phyloP scores from a whole-genome alignment of 2,888 invertebrate genomes.

The Steromphala cineraria region DNA sequence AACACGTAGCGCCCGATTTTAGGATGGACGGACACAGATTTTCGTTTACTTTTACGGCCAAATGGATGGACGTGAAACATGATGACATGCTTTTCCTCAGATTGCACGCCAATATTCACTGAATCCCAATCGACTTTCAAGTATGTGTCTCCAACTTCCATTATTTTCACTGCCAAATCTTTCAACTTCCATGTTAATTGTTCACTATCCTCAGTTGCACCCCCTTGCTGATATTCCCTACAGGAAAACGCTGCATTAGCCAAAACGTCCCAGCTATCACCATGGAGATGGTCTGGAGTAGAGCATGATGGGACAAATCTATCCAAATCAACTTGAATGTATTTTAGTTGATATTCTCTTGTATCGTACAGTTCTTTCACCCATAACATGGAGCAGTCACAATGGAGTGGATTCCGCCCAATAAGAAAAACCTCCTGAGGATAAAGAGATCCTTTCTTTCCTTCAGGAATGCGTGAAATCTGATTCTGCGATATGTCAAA shows the following conservation, averaged over 20 bases:
- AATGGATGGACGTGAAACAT: constrained; percentile 38
- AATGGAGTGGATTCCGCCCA: constrained; percentile 47
- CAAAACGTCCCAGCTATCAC: constrained; percentile 48
- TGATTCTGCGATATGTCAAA: constrained; percentile 46
- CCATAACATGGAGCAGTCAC: constrained; percentile 48
- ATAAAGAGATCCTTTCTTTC: constrained; percentile 37
- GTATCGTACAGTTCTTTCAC: constrained; percentile 51
- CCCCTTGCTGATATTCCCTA: neutral
- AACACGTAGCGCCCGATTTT: constrained; percentile 32
- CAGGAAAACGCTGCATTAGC: constrained; percentile 51
- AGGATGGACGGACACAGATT: constrained; percentile 28
- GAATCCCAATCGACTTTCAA: constrained; percentile 39
- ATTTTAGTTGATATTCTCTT: constrained; percentile 50
- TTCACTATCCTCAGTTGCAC: constrained; percentile 19
- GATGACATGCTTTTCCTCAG: constrained; percentile 16
- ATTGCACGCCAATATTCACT: neutral
- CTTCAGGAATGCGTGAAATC: constrained; percentile 34
- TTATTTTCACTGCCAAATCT: constrained; percentile 29
- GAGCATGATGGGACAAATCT: constrained; percentile 53
- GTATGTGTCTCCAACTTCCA: constrained; percentile 29
- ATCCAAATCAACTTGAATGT: constrained; percentile 30
- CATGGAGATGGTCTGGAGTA: constrained; percentile 37
- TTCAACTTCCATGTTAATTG: constrained; percentile 17
- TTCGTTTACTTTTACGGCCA: constrained; percentile 35
- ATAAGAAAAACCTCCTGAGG: constrained; percentile 47